Evolutionary conservation across 1,140 invertebrate genomes (phyloP).

Genomic region (Muscidifurax raptorellus): DNA sequence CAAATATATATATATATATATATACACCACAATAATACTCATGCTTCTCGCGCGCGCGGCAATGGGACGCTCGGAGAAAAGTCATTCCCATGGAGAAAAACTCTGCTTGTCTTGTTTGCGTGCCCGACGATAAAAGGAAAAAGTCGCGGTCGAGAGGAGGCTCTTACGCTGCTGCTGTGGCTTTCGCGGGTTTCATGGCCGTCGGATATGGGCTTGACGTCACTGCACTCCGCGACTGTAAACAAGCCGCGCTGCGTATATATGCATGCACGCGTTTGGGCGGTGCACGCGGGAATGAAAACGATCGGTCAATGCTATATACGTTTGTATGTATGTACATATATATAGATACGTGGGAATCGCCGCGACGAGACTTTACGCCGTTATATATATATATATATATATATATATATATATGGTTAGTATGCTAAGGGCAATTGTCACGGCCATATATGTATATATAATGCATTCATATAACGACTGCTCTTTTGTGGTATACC

Average conservation of each 20-base stretch:
- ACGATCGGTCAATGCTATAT: conserved; percentile 1
- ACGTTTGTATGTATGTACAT: not conserved
- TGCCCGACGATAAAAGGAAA: not conserved
- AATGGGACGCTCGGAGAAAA: conserved; percentile 24
- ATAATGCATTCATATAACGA: too few species aligned
- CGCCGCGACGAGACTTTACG: not conserved
- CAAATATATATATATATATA: too few species aligned
- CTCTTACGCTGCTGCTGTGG: not conserved
- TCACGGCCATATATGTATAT: not conserved
- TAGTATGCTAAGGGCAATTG: conserved; percentile 2
- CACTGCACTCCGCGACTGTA: not conserved
- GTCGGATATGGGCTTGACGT: not conserved
- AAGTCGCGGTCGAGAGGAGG: not conserved
- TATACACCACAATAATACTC: not conserved
- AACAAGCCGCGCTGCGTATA: not conserved
- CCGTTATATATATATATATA: too few species aligned
- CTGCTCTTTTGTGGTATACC: too few species aligned
- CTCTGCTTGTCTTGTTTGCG: not conserved
- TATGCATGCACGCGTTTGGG: not conserved
- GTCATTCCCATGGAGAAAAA: conserved; percentile 39
- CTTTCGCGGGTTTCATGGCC: not conserved
- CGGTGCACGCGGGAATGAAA: not conserved
- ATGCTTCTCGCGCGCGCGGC: not conserved
- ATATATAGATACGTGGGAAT: not conserved
- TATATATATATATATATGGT: too few species aligned